Evolutionary conservation across 1,140 invertebrate species (phyloP).

Genomic region (Diuraphis noxia): DNA sequence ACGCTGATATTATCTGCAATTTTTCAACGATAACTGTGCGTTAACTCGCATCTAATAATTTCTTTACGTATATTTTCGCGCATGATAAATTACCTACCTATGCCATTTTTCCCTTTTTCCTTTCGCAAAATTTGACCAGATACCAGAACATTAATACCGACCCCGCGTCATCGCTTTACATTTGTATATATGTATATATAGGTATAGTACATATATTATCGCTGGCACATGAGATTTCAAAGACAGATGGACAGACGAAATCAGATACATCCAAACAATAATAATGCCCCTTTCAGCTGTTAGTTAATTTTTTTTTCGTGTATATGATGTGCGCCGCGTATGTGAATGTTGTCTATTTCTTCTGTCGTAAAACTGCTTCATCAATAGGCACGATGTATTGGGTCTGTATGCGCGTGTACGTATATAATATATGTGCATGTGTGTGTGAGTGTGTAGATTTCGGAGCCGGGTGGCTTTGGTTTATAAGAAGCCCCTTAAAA

Average conservation of each 20-base stretch:
- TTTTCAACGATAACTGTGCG: not conserved
- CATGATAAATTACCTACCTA: not conserved
- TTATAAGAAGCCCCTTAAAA: slow-evolving; percentile 54
- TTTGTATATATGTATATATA: not conserved
- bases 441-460: slow-evolving; percentile 36
- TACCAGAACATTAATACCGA: not conserved
- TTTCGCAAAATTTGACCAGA: slow-evolving; percentile 22
- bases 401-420: not conserved
- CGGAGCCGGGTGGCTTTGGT: slow-evolving; percentile 52
- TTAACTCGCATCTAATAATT: not conserved
- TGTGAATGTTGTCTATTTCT: slow-evolving; percentile 48
- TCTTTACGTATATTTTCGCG: not conserved
- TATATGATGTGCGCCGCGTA: not conserved
- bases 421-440: not conserved
- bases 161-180: not conserved
- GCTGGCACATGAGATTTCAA: slow-evolving; percentile 21
- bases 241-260: slow-evolving; percentile 53
- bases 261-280: slow-evolving; percentile 54
- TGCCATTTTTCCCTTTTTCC: not conserved
- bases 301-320: slow-evolving; percentile 38
- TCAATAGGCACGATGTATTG: slow-evolving; percentile 49
- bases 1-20: not conserved
- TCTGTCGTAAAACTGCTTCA: slow-evolving; percentile 52
- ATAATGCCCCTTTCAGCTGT: slow-evolving; percentile 54
- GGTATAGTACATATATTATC: not conserved